Evolutionary conservation across 30 jellyfish, hydroid and myxozoan species (phyloP), one percentile per base, ranked within the genome.

Genomic region (Turritopsis dohrnii): DNA sequence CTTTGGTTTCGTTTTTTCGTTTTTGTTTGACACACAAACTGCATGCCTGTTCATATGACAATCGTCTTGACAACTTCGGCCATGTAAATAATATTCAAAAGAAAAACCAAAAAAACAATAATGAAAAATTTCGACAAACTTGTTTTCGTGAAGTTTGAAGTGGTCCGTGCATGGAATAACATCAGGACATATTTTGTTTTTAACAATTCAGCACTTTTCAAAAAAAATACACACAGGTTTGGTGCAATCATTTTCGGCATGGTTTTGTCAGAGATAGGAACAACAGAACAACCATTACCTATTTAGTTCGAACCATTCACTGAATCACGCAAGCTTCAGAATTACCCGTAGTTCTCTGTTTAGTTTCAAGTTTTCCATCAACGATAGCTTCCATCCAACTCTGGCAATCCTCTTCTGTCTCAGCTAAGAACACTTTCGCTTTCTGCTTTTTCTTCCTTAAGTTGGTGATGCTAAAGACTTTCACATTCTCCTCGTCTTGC

Each of bases 281-380:
- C 76, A 66, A 66, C 76, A 41, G 60, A 66, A 3, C 7, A 26
- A 3, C 76, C 8, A 26, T n/a, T 66, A 3, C 7, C 28, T 9
- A 1, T n/a, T 66, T 66, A 74, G 71, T 22, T 8, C 9, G 24
- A 1, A 20, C 18, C 77, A 23, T 69, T 74, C 24, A 74, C 41
- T 74, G 83, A 21, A 74, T 74, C 54, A 52, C 28, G 41, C 83
- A 74, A 74, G 83, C 83, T 74, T 74, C 83, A 24, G 83, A 74
- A 21, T 74, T 74, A n/a, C 83, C 65, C 8, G 54, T 19, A 21
- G 26, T 26, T 24, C 72, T 74, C 7, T 74, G 54, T 74, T 74
- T 74, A 23, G 72, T 29, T 1, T 74, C 83, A 74, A 74, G 83
- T 24, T 24, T 74, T 13, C 54, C 83, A n/a, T 74, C 83, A 29